Evolutionary conservation across 2,888 invertebrate species (phyloP), one percentile per base, ranked within the genome.

Genomic region (Cephus nigrinus): DNA sequence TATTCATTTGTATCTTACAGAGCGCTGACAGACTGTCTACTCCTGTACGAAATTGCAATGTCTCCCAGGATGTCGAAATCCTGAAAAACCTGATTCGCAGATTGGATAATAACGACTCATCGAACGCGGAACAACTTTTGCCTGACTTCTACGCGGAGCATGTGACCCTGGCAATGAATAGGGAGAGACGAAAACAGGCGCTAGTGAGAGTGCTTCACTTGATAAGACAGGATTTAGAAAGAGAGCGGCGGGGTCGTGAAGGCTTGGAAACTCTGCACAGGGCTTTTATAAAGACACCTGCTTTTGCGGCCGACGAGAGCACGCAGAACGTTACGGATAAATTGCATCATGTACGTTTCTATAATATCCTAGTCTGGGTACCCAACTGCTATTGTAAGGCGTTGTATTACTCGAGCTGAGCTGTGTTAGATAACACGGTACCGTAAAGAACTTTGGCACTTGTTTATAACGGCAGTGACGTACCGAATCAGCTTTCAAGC

Each of bases 141-240:
- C 97, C 98, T 0, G 98, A 98, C 92, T 98, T 98, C 93, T 98
- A 98, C 92, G 98, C 98, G 86, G 98, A 98, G 90, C 98, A 98
- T 92, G 95, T 97, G 83, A 97, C 97, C 2, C 94, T 98, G 86
- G 96, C 97, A 36, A 98, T 98, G 98, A 98, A 98, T 91, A 93
- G 95, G 76, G 98, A 98, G 88, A 93, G 98, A 80, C 94, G 98
- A 86, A 97, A 96, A 92, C 92, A 96, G 94, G 96, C 97, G 4
- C 92, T 98, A 79, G 93, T 97, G 77, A 96, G 97, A 91, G 94
- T 98, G 76, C 92, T 98, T 68, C 96, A 97, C 86, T 92, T 97
- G 88, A 95, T 98, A 78, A 95, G 97, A 84, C 96, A 96, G 85
- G 98, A 98, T 90, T 94, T 97, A 86, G 98, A 98, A 84, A 93